Evolutionary conservation across 30 jellyfish, hydroid and myxozoan species (phyloP).

Genomic region (Morbakka virulenta): DNA sequence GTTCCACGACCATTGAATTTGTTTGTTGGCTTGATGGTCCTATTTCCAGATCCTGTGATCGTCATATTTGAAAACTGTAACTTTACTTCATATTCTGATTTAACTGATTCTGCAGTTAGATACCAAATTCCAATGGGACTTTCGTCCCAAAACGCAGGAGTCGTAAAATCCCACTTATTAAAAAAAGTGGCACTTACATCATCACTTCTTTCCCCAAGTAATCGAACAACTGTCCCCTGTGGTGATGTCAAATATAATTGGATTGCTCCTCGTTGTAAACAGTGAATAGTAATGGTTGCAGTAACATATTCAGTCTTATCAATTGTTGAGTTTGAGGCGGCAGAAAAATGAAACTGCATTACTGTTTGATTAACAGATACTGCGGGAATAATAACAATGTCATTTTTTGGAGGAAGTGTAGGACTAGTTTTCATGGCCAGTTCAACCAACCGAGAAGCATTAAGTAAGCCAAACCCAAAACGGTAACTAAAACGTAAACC

Average conservation of each 20-base stretch:
- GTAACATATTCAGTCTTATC: background rate
- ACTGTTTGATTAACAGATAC: too few relatives aligned
- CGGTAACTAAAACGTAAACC: background rate
- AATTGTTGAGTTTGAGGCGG: background rate
- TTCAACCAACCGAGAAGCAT: background rate
- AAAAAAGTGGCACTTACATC: background rate
- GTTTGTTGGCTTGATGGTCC: too few relatives aligned
- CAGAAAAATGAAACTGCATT: too few relatives aligned
- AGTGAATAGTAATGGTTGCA: background rate
- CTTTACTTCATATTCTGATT: too few relatives aligned
- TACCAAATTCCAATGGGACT: background rate
- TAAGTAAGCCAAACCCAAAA: background rate
- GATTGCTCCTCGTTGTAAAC: background rate
- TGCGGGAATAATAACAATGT: too few relatives aligned
- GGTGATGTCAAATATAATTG: conserved; percentile 6
- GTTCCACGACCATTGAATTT: too few relatives aligned
- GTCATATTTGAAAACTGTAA: too few relatives aligned
- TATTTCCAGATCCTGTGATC: too few relatives aligned
- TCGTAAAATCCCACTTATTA: background rate
- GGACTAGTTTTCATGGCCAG: background rate
- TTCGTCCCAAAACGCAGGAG: conserved; percentile 10
- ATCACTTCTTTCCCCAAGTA: background rate
- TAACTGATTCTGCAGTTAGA: too few relatives aligned
- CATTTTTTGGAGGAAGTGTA: too few relatives aligned
- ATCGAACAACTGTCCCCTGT: background rate